Base-by-base conservation (phyloP, 2,888 invertebrate species). In the Ctenicera cuprea region DNA sequence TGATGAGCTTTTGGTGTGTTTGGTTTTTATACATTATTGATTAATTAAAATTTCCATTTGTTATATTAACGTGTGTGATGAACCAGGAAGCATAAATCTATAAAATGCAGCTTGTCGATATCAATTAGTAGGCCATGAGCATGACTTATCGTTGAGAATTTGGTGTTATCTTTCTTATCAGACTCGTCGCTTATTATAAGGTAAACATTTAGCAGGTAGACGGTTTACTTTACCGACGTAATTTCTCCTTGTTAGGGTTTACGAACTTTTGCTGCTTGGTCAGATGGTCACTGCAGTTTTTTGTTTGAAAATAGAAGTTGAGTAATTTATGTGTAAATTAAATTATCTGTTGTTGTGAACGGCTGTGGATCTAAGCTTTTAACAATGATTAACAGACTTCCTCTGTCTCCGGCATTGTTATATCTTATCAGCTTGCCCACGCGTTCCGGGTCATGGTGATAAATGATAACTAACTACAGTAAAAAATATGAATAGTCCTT, bases 341-440 rank as follows among this genome's bases (percentile, higher is more conserved):
- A 59, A 45, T 68, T 61, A 48, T 59, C 59, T 43, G 37, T 59
- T 61, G 61, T 69, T 54, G 54, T 75, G 48, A 63, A 50, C 20
- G 50, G 50, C 33, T 65, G 52, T 52, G 30, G 37, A 26, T 50
- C 16, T 45, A 16, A 33, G 18, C 45, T 33, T 30, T 57, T 45
- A 62, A 54, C 52, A 38, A 26, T 62, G 70, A 63, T 70, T 63
- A 50, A 63, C 70, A 62, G 45, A 72, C 77, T 73, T 75, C 71
- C 70, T 68, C 38, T 43, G 41, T 54, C 22, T 67, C 22, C 20
- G 38, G 22, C 43, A 59, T 48, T 66, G 54, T 72, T 63, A 66
- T 63, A 48, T 65, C 59, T 73, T 75, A 75, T 75, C 73, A 71
- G 16, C 11, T 11, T 61, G 65, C 48, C 73, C 69, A 70, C 70